Base-by-base conservation (phyloP, 2,888 invertebrate species). In the Drosophila mimica region DNA sequence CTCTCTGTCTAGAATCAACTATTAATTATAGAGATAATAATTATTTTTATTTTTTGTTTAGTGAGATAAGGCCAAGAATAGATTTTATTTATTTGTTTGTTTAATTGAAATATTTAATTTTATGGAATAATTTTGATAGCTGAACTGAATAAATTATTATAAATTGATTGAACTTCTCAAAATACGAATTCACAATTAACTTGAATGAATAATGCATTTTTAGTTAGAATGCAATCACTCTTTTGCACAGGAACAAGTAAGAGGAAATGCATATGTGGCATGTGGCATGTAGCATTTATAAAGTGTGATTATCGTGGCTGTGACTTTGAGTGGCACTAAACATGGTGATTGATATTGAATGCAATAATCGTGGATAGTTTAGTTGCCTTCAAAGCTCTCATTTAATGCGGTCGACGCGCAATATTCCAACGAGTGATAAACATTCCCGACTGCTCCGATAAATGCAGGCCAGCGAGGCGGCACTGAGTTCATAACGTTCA, bases 401-500 rank as follows among this genome's bases (percentile, higher is more conserved):
- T 51, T 17, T 38, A 58, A 68, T 54, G 75, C 64, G 73, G 57
- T 48, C 33, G 62, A 11, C 5, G 52, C 52, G 28, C 61, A 54
- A 7, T 58, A 17, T 68, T 53, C 5, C 25, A 20, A 36, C 8
- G 15, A 25, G 28, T 46, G 61, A 78, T 64, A 65, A 66, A 54
- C 46, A 46, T 46, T 46, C 9, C 46, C 46, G 36, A 54, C 28
- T 11, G 4, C 15, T 20, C 15, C 6, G 57, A 64, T 63, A 67
- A 67, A 60, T 72, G 60, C 38, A 48, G 38, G 40, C 52, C 33
- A 20, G 46, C 11, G 13, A 4, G 36, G 0, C 51, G 20, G 13
- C 28, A n/a, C 31, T 40, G 36, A 4, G 28, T n/a, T 59, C 57
- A 78, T 51, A 70, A 43, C n/a, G 40, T 49, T n/a, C 48, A 25